Evolutionary conservation across 92 coral and sea anemone genomes (phyloP).

Genomic region (Blastomussa wellsi): DNA sequence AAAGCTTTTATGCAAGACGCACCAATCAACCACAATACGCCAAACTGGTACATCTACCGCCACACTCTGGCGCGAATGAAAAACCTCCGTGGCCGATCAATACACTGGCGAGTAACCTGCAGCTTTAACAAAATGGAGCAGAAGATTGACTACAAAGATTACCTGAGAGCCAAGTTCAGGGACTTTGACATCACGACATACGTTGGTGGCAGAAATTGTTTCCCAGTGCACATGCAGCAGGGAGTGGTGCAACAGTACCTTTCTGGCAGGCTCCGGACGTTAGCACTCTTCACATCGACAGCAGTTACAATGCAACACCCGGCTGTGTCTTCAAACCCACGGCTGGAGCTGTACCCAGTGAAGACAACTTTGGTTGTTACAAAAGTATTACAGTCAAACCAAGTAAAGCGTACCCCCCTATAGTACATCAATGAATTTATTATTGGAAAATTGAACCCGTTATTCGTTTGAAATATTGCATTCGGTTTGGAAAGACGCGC

Average conservation of each 20-base stretch:
- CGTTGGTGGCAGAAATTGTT: slow-evolving; percentile 1
- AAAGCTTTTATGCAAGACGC: slow-evolving; percentile 7
- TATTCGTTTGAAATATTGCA: too few relatives aligned
- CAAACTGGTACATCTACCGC: slow-evolving; percentile 27
- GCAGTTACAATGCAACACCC: not conserved
- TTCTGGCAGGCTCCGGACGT: slow-evolving; percentile 21
- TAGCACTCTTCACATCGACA: not conserved
- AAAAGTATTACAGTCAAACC: too few relatives aligned
- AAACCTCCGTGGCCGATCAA: slow-evolving; percentile 27
- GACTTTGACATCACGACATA: slow-evolving; percentile 20
- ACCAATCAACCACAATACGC: not conserved
- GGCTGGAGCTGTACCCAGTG: slow-evolving; percentile 26
- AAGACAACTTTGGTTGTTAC: too few relatives aligned
- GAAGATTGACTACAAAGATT: too few relatives aligned
- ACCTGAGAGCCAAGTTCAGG: too few relatives aligned
- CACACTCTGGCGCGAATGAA: slow-evolving; percentile 36
- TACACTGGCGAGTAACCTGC: slow-evolving; percentile 17
- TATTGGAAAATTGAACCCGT: too few relatives aligned
- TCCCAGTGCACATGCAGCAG: slow-evolving; percentile 14
- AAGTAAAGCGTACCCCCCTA: too few relatives aligned
- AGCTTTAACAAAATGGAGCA: too few relatives aligned
- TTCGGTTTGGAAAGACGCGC: too few relatives aligned
- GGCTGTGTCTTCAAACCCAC: slow-evolving; percentile 11
- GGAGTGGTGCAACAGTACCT: slow-evolving; percentile 7
- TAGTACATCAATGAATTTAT: too few relatives aligned